Base-by-base conservation (phyloP, 2,113 vertebrate species). In the Asarcornis scutulata region DNA sequence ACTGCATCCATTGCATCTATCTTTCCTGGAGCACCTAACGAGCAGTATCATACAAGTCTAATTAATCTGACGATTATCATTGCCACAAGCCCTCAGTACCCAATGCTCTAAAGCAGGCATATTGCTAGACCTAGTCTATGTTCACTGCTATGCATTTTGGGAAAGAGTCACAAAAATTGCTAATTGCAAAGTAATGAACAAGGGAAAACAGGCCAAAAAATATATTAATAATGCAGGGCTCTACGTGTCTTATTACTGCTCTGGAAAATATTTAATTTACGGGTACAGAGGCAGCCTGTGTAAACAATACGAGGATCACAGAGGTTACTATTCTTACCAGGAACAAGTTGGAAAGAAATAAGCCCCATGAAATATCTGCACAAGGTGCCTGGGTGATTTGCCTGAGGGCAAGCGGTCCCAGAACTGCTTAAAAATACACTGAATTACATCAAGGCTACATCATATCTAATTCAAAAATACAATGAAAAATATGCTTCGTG, bases 301-400 rank as follows among this genome's bases (percentile, higher is more conserved):
- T 18, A n/a, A 77, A 4, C 34, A 77, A 3, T 6, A 18, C 7
- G 22, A 38, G 74, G 29, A 67, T 6, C 29, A 18, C 21, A 8
- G 80, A 75, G 46, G 69, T 50, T 66, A 58, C 60, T 55, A 14
- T 0, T 0, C 29, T 52, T 9, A 2, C 34, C 22, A 17, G 60
- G 40, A 34, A 22, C 66, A 62, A 50, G 14, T 16, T 67, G 40
- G 52, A 44, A 29, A 17, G 40, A 91, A 76, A 46, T 4, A 59
- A 66, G 11, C 22, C 25, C 0, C 0, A 10, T 8, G 40, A 25
- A 75, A 84, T 7, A 27, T 25, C 66, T 36, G 48, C 42, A 25
- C 31, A 76, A 58, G 52, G 52, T 46, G 62, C 67, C n/a, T 20
- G 62, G 11, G 17, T 27, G 7, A 16, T n/a, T 63, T 87, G 31